Evolutionary conservation across 2,113 vertebrate genomes (phyloP).

Genomic region (Dissostichus mawsoni): DNA sequence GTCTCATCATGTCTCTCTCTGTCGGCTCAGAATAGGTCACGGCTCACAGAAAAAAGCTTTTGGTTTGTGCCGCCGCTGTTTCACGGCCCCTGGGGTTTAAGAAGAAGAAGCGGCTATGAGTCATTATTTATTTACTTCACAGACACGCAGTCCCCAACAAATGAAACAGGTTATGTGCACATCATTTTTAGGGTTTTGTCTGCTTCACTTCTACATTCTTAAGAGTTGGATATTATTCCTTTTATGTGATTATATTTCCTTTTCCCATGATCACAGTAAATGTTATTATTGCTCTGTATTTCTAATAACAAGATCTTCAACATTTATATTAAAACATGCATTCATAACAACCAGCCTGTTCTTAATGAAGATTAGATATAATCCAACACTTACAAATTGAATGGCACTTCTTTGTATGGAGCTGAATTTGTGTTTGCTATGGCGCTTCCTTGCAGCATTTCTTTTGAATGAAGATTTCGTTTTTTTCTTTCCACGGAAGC

Average conservation of each 20-base stretch:
- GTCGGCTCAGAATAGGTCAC: conserved; percentile 10
- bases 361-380: background rate
- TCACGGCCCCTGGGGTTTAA: conserved; percentile 10
- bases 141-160: background rate
- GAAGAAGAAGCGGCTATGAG: conserved; percentile 41
- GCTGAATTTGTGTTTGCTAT: too few species aligned
- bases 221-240: background rate
- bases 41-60: conserved; percentile 26
- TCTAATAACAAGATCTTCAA: background rate
- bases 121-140: conserved; percentile 44
- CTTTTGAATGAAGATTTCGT: too few species aligned
- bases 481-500: background rate
- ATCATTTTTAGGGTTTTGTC: background rate
- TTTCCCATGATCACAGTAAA: background rate
- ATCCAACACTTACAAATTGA: background rate
- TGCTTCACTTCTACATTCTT: background rate
- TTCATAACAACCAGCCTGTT: background rate
- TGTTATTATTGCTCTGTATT: background rate
- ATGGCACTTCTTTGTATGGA: too few species aligned
- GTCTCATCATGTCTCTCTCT: conserved; percentile 15
- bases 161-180: conserved; percentile 14
- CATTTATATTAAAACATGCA: background rate
- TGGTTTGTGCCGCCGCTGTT: conserved; percentile 32
- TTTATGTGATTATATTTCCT: background rate
- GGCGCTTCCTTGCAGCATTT: background rate